Evolutionary conservation across 2,888 invertebrate species (phyloP).

Genomic region (Bibio marci): DNA sequence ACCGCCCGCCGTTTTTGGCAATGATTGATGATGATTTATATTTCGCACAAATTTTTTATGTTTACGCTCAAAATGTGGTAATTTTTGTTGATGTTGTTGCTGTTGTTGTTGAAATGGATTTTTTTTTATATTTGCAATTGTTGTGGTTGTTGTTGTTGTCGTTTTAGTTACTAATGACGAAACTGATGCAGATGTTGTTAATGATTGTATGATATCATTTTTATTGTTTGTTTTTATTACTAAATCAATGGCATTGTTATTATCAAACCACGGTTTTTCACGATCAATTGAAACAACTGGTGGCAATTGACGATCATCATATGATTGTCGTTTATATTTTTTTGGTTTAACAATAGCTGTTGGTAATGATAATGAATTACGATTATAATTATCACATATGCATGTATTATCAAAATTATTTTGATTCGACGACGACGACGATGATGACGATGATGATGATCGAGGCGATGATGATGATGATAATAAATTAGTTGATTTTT

Average conservation of each 20-base stretch:
- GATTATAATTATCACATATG: not conserved
- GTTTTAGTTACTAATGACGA: not conserved
- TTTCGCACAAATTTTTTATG: constrained; percentile 2
- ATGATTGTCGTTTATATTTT: constrained; percentile 20
- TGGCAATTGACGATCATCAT: constrained; percentile 24
- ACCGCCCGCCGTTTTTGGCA: not conserved
- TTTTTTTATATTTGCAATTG: not conserved
- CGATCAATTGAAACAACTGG: constrained; percentile 15
- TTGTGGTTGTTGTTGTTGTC: not conserved
- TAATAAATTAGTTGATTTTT: not conserved
- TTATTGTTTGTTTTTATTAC: not conserved
- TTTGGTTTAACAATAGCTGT: constrained; percentile 18
- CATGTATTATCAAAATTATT: not conserved
- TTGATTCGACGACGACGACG: too few relatives aligned
- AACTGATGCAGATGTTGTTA: too few relatives aligned
- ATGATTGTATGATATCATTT: too few relatives aligned
- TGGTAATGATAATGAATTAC: constrained; percentile 8
- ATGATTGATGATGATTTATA: not conserved
- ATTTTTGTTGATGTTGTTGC: constrained; percentile 3
- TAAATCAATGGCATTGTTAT: not conserved
- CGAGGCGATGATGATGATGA: too few relatives aligned
- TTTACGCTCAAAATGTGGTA: constrained; percentile 10
- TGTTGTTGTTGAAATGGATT: not conserved
- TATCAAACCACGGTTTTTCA: constrained; percentile 7
- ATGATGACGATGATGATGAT: too few relatives aligned